Evolutionary conservation across 2,888 invertebrate genomes (phyloP).

Genomic region (Mesorhabditis belari): DNA sequence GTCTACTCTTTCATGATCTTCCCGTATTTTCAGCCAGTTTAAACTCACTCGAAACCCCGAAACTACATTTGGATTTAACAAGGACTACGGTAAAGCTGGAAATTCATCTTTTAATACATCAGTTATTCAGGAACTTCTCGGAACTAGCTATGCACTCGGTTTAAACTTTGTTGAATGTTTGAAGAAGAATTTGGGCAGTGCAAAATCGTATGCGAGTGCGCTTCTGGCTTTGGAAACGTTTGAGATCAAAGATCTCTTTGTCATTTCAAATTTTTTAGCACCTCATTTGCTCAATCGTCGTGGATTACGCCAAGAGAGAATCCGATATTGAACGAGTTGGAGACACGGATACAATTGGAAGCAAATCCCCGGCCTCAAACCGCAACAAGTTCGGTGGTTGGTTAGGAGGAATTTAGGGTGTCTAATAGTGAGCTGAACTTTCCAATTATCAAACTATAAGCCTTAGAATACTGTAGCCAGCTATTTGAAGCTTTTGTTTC

Average conservation of each 20-base stretch:
- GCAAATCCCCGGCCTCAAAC: too few relatives aligned
- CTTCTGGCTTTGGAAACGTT: background rate
- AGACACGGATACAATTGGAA: background rate
- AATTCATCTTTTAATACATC: background rate
- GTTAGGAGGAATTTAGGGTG: too few relatives aligned
- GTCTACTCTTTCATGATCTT: background rate
- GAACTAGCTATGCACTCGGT: background rate
- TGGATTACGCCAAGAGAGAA: background rate
- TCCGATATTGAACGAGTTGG: background rate
- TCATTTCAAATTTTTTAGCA: background rate
- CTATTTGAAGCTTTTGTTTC: too few relatives aligned
- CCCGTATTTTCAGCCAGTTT: background rate
- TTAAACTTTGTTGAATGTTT: background rate
- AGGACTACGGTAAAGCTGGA: background rate
- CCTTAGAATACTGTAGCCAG: too few relatives aligned
- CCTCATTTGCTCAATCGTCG: background rate
- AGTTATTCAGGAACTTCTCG: background rate
- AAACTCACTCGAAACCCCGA: background rate
- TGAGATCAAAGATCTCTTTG: background rate
- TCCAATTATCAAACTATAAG: too few relatives aligned
- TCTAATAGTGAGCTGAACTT: too few relatives aligned
- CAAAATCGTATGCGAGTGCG: background rate
- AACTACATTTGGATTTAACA: background rate
- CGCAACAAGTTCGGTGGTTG: too few relatives aligned
- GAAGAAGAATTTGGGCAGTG: background rate